Conservation (phyloP, 2,113 vertebrate genomes). For the Acanthochromis polyacanthus region DNA sequence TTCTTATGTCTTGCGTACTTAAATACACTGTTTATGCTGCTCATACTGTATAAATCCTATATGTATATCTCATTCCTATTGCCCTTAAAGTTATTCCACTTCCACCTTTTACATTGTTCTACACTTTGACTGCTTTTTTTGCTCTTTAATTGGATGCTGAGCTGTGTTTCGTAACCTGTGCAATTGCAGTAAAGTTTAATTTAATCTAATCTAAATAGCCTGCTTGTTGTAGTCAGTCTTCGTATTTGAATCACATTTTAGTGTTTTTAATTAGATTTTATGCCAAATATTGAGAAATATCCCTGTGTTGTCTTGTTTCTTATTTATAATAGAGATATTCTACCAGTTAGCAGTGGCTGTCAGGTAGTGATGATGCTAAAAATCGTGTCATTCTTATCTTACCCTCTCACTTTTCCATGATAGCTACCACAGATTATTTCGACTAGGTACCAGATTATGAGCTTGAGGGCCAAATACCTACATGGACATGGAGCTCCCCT, state of each 20-base stretch:
- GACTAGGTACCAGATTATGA: constrained; percentile 40
- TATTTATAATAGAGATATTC: not conserved
- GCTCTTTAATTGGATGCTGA: too few relatives aligned
- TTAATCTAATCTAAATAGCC: too few relatives aligned
- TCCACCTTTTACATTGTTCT: too few relatives aligned
- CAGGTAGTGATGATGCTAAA: not conserved
- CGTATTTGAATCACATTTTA: not conserved
- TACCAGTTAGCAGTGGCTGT: not conserved
- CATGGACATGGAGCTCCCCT: constrained; percentile 55
- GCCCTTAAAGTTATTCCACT: too few relatives aligned
- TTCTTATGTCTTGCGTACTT: too few relatives aligned
- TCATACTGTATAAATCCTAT: too few relatives aligned
- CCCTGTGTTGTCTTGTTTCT: not conserved
- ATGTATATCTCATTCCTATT: too few relatives aligned
- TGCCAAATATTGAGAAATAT: not conserved
- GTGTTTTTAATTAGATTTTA: not conserved
- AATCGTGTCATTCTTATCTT: not conserved
- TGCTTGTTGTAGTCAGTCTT: not conserved
- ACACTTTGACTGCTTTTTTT: too few relatives aligned
- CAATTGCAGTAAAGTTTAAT: too few relatives aligned
- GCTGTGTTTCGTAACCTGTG: too few relatives aligned
- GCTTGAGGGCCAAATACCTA: constrained; percentile 53
- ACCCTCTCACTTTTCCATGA: not conserved
- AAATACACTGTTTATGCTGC: too few relatives aligned
- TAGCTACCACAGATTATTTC: constrained; percentile 34